A percentile compares a stretch with the other conserved stretches of the same genome.
phyloP scores from a whole-genome alignment of 1,140 invertebrate species.

The Anadara kagoshimensis region DNA sequence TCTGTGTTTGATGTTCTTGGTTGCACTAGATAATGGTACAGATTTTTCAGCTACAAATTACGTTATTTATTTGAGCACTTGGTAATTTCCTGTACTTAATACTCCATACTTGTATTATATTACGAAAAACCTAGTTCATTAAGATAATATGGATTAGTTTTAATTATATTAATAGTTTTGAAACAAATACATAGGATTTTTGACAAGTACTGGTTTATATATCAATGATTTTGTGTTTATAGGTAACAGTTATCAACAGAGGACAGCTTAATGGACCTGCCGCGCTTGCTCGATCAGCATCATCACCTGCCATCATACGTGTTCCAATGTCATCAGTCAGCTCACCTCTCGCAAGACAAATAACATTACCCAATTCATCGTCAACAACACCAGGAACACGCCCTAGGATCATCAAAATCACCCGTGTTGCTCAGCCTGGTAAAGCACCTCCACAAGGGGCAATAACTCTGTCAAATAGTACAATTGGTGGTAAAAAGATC shows the following conservation, averaged over 20 bases:
- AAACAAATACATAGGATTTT: neutral
- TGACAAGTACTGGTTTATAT: neutral
- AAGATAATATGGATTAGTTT: no score
- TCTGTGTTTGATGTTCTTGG: no score
- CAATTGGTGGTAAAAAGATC: constrained; percentile 35
- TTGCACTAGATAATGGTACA: no score
- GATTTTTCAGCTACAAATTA: no score
- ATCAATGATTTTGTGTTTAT: neutral
- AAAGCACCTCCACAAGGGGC: constrained; percentile 5
- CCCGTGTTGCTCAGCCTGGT: constrained; percentile 42
- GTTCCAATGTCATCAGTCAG: constrained; percentile 32
- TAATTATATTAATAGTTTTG: no score
- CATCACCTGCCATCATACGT: constrained; percentile 47
- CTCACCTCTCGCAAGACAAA: constrained; percentile 3
- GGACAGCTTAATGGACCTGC: constrained; percentile 2
- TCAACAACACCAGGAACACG: neutral
- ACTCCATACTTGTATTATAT: no score
- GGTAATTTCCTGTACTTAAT: no score
- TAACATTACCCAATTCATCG: constrained; percentile 28
- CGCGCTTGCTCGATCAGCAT: constrained; percentile 40
- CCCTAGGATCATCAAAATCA: constrained; percentile 53
- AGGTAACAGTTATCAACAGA: constrained; percentile 6
- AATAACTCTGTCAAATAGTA: constrained; percentile 1
- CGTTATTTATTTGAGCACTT: no score
- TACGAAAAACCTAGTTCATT: no score